Base-by-base conservation (phyloP, 2,797 vertebrate genomes). In the Serranus cabrilla region DNA sequence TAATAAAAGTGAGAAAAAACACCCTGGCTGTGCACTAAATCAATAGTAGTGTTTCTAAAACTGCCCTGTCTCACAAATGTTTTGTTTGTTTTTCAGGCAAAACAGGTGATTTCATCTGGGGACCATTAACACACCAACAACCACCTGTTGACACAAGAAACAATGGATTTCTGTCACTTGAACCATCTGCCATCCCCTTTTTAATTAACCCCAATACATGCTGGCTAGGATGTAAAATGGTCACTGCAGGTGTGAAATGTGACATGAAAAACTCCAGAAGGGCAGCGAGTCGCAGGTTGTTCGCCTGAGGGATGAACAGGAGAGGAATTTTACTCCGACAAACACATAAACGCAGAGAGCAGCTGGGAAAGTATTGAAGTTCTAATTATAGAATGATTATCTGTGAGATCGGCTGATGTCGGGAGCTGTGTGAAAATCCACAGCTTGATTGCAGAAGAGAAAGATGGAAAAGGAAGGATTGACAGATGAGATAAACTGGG, bases 151-250 rank as follows among this genome's bases (percentile, higher is more conserved):
- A 64, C 23, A 51, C n/a, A 51, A 55, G 23, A 51, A 73, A 12
- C 69, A 60, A 72, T 74, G 50, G 51, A 60, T 76, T 68, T 18
- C 23, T 59, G 67, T 74, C 65, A 63, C 43, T 57, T 11, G 61
- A 20, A 37, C 68, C 83, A 86, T 63, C 76, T 87, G 79, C 74
- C 46, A 59, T 46, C 59, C 55, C 43, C 23, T 34, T 73, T 72
- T 71, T 76, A 78, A 83, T 80, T 52, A 78, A 86, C 60, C 56
- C 50, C 21, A 42, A 25, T 65, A 50, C 40, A 61, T 40, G 58
- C 74, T 68, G 71, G 54, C 45, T 43, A 67, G 62, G 45, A 85
- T 67, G 60, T 61, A 43, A 81, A 81, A 70, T 51, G 58, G 46
- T 68, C 62, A 50, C 39, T 11, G 56, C 70, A 85, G 82, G 74